Evolutionary conservation across 1,140 invertebrate genomes (phyloP).

Genomic region (Vollenhovia emeryi): DNA sequence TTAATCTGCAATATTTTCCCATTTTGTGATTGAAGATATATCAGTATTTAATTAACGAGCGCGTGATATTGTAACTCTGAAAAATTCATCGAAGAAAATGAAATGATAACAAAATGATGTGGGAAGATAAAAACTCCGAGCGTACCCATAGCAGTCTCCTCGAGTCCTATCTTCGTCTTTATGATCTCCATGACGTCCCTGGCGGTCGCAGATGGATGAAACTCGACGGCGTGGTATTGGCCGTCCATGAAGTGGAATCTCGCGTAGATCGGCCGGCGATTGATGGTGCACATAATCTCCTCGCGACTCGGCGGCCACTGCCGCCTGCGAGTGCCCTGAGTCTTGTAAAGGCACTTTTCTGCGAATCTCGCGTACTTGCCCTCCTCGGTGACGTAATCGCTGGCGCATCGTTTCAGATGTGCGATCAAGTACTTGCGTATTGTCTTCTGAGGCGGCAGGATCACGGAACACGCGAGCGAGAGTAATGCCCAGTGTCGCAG

Average conservation of each 20-base stretch:
- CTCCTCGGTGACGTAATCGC: slow-evolving; percentile 96
- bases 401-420: slow-evolving; percentile 94
- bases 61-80: neutral
- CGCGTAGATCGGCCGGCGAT: slow-evolving; percentile 95
- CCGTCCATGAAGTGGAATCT: slow-evolving; percentile 97
- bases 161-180: slow-evolving; percentile 96
- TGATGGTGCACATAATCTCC: slow-evolving; percentile 97
- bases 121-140: slow-evolving; percentile 20
- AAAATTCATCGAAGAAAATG: neutral
- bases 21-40: neutral
- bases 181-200: slow-evolving; percentile 95
- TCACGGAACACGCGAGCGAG: slow-evolving; percentile 94
- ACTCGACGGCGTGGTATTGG: slow-evolving; percentile 97
- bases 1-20: neutral
- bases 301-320: slow-evolving; percentile 97
- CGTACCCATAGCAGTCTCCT: slow-evolving; percentile 91
- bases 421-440: slow-evolving; percentile 95
- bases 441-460: slow-evolving; percentile 93
- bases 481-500: slow-evolving; percentile 96
- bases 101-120: neutral
- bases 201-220: slow-evolving; percentile 97
- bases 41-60: neutral
- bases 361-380: slow-evolving; percentile 97
- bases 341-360: slow-evolving; percentile 95
- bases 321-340: slow-evolving; percentile 93